phyloP scores from a whole-genome alignment of 2,888 invertebrate genomes.

The Chloroclysta siterata region DNA sequence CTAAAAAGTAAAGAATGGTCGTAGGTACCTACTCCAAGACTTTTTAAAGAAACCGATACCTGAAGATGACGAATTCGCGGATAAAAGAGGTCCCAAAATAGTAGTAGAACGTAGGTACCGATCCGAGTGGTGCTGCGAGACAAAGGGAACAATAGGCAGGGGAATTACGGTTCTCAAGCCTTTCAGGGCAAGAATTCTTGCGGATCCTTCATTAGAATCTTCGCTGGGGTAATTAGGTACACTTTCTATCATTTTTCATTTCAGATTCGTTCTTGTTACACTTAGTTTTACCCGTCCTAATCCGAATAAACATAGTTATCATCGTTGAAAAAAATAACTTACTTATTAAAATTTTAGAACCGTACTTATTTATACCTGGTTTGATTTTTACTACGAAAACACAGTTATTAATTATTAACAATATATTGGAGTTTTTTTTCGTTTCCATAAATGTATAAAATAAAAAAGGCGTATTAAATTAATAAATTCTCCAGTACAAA shows the following conservation, averaged over 20 bases:
- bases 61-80: constrained; percentile 46
- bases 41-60: constrained; percentile 46
- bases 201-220: constrained; percentile 59
- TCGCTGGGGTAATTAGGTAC: constrained; percentile 33
- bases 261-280: constrained; percentile 1
- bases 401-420: no score
- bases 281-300: not conserved
- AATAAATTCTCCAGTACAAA: no score
- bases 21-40: constrained; percentile 32
- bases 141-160: constrained; percentile 66
- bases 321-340: not conserved
- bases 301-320: not conserved
- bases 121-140: constrained; percentile 53
- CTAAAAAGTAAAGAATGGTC: constrained; percentile 42
- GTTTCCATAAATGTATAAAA: no score
- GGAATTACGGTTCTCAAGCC: constrained; percentile 63
- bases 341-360: no score
- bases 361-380: no score
- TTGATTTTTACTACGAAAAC: no score
- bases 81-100: constrained; percentile 47
- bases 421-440: no score
- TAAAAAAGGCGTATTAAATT: no score
- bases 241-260: constrained; percentile 29
- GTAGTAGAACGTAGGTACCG: constrained; percentile 48
- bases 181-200: constrained; percentile 57